phyloP scores from a whole-genome alignment of 1,140 invertebrate species.

The Ceratina japonica region DNA sequence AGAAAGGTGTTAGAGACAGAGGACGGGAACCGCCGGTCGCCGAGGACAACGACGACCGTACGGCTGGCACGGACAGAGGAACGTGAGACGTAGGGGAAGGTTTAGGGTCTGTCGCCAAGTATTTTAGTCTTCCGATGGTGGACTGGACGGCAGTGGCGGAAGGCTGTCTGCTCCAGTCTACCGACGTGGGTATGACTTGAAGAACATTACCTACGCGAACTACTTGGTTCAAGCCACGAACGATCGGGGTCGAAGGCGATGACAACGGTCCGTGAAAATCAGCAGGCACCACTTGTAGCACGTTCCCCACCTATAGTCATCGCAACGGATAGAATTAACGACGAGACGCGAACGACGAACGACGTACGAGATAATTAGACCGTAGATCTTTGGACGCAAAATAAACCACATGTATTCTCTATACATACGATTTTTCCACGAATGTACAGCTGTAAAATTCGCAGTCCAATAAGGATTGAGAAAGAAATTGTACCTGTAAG shows the following conservation, averaged over 20 bases:
- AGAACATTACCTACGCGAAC: slow-evolving; percentile 80
- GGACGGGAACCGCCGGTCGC: slow-evolving; percentile 30
- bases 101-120: slow-evolving; percentile 46
- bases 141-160: slow-evolving; percentile 42
- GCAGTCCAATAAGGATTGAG: no score
- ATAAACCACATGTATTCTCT: no score
- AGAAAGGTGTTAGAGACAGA: slow-evolving; percentile 42
- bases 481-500: slow-evolving; percentile 73
- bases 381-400: no score
- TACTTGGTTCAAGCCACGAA: slow-evolving; percentile 66
- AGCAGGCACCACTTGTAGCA: slow-evolving; percentile 74
- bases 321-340: no score
- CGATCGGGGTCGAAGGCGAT: slow-evolving; percentile 5
- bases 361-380: no score
- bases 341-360: no score
- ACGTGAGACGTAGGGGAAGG: slow-evolving; percentile 23
- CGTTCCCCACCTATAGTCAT: slow-evolving; percentile 75
- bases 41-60: no score
- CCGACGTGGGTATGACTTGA: slow-evolving; percentile 79
- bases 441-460: no score
- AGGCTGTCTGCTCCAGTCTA: slow-evolving; percentile 69
- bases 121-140: slow-evolving; percentile 23
- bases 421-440: no score
- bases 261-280: slow-evolving; percentile 49
- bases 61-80: no score